Conservation (phyloP, 1,140 invertebrate species). For the Drosophila chauvacae region DNA sequence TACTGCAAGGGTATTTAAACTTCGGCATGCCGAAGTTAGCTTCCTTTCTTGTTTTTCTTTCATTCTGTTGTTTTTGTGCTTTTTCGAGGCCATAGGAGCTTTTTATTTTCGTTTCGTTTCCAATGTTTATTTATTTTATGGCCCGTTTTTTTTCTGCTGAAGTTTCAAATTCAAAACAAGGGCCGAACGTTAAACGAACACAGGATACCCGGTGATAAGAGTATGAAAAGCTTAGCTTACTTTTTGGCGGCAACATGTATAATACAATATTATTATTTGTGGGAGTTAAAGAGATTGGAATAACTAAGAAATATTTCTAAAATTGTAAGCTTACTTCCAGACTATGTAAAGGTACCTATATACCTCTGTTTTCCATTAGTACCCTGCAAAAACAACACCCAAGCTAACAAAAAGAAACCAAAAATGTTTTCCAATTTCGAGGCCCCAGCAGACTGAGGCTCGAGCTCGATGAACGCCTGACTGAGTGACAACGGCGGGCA, state of each 20-base stretch:
- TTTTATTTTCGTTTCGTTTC: conserved; percentile 51
- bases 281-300: background rate
- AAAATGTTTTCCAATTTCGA: conserved; percentile 61
- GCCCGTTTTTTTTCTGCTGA: conserved; percentile 51
- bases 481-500: conserved; percentile 62
- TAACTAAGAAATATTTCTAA: no score
- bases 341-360: background rate
- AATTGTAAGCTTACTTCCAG: background rate
- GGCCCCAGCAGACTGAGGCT: conserved; percentile 35
- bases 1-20: no score
- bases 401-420: conserved; percentile 32
- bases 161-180: conserved; percentile 25
- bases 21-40: no score
- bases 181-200: background rate
- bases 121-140: conserved; percentile 69
- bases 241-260: no score
- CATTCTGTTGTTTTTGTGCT: conserved; percentile 9
- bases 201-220: background rate
- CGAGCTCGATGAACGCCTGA: conserved; percentile 50
- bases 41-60: no score
- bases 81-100: conserved; percentile 22
- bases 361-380: background rate
- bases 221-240: fast-evolving
- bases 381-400: conserved; percentile 10
- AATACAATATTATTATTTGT: no score